Evolutionary conservation across 2,113 vertebrate species (phyloP), one percentile per base, ranked within the genome.

Genomic region (Scytalopus superciliaris): DNA sequence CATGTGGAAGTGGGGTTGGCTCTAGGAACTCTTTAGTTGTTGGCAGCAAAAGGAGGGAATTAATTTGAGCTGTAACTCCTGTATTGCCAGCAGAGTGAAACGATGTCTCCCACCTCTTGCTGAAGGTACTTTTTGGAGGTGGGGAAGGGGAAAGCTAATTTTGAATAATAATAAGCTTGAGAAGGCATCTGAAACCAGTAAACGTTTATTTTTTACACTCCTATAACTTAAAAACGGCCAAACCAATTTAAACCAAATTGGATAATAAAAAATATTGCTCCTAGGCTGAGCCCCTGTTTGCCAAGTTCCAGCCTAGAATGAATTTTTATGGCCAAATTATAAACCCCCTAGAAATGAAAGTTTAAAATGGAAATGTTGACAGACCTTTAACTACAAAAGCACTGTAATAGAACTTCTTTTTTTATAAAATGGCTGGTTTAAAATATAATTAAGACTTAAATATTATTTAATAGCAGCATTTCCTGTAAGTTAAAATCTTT

Each of bases 361-460:
- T 94, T 97, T 93, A 53, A 92, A 90, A 97, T 96, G 93, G 88
- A 94, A 96, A 79, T 95, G 75, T 97, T 96, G 95, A 91, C 96
- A 97, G 97, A 97, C 77, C 96, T 94, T 96, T 97, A 97, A 96
- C 93, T 97, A 96, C 94, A 96, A 97, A 96, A 96, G 90, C 95
- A 8, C 92, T 77, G 31, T 87, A 88, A 94, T 55, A 56, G 94
- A 90, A 77, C 89, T 92, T 55, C 27, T 87, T 94, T 78, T 72
- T 91, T 87, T 84, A 45, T 8, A 74, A 87, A 96, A 97, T 79
- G 81, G 55, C 92, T 16, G 85, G 55, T 94, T 95, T 97, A 95
- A 97, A 97, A 96, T 89, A 89, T 96, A 97, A 94, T 97, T 96
- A 97, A 97, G 87, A 50, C 62, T 84, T 96, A 96, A 97, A 94